Base-by-base conservation (phyloP, 2,797 vertebrate genomes). In the Pseudotriccus pelzelni region DNA sequence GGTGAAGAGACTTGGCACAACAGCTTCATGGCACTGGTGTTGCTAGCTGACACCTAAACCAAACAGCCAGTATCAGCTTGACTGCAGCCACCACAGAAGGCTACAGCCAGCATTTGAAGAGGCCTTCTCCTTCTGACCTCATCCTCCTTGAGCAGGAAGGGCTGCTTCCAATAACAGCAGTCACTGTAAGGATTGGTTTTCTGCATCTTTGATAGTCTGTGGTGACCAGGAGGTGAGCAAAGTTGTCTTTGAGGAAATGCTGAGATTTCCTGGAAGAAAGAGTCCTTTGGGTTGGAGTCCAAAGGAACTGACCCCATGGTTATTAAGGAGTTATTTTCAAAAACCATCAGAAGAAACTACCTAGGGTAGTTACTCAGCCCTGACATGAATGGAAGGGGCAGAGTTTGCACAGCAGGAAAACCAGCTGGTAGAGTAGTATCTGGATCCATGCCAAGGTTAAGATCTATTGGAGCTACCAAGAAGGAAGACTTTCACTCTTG, bases 311-410 rank as follows among this genome's bases (percentile, higher is more conserved):
- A 34, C 58, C 16, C 23, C 25, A 50, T 0, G 0, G 25, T n/a
- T 75, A 19, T 8, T 22, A 16, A 7, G 52, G 10, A 27, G 7
- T 59, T 47, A 17, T 0, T 0, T n/a, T 46, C 30, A 49, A 75
- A 76, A 70, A 30, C 10, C 13, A 67, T 44, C 10, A 32, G 43
- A 59, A 70, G 25, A 39, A 78, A 50, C 6, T 47, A 50, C 43
- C 67, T 16, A 9, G 14, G 10, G 14, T 19, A 34, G 14, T 68
- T 44, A 36, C 43, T 62, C 50, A 47, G 58, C 46, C n/a, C 75
- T 70, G 39, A 22, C 13, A 8, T 10, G 27, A 88, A 92, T 19
- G 10, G 46, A 53, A 79, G 28, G 25, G 39, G 47, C 41, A 78
- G 77, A 84, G 75, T 50, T 50, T 55, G 43, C 39, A 44, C 39